Evolutionary conservation across 2,113 vertebrate genomes (phyloP), one percentile per base, ranked within the genome.

Genomic region (Caracal caracal): DNA sequence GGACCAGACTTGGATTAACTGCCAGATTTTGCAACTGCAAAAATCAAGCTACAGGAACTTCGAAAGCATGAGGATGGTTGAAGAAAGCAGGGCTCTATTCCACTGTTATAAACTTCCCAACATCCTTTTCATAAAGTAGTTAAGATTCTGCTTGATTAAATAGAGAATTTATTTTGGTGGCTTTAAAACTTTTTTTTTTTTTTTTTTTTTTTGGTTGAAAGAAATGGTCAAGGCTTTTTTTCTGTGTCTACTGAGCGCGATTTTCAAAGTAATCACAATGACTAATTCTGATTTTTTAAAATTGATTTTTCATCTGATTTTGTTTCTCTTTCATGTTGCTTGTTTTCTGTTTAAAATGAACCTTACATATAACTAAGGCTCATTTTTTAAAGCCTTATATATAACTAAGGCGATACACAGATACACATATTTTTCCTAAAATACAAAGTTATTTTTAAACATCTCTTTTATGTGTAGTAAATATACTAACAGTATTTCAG

Each of bases 11-110:
- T 73, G 80, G 63, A 89, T 84, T 94, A 87, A 90, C 91, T 93
- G 82, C 82, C 88, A 76, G 43, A 56, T 96, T 96, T 56, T 96
- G 47, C 94, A 93, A 96, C 78, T 91, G 93, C 82, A 94, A 43
- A 93, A 90, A 88, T 87, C 90, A 66, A 92, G 17, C 84, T 43
- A 15, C 37, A 51, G 26, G n/a, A 94, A 87, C 51, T 92, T 70
- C 3, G 19, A 79, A 81, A 87, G 85, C 93, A 49, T 24, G 84
- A 47, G 20, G 79, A 56, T 59, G 16, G 28, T 40, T 76, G 68
- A 47, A 78, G 56, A 93, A 80, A 96, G 78, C 9, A 79, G 47
- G 75, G 49, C 35, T 97, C 33, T 89, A 35, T 93, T 95, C 93
- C 26, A 24, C 35, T 6, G 1, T n/a, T 87, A 33, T 17, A 85